Conservation (phyloP, 2,113 vertebrate genomes). For the Solenodon paradoxus region DNA sequence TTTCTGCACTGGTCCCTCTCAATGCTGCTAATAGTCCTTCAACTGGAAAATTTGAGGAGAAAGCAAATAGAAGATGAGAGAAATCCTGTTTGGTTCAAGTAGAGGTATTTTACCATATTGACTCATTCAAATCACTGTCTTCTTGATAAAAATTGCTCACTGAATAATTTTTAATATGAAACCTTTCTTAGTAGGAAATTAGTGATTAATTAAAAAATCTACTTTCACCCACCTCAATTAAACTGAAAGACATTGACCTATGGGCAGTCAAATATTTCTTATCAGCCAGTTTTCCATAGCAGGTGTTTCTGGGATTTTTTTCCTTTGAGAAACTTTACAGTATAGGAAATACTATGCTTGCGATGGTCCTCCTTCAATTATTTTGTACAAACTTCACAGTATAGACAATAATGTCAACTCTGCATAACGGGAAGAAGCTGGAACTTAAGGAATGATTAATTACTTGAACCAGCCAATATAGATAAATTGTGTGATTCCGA, state of each 20-base stretch:
- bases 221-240: neutral
- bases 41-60: neutral
- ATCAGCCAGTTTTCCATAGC: neutral
- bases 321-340: neutral
- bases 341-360: neutral
- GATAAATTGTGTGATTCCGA: neutral
- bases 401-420: neutral
- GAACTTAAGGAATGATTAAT: neutral
- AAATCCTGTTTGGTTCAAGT: neutral
- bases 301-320: neutral
- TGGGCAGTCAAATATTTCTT: neutral
- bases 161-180: conserved; percentile 12
- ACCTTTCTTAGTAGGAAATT: neutral
- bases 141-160: neutral
- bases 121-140: neutral
- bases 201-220: neutral
- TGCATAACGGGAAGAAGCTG: neutral
- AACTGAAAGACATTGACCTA: neutral
- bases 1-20: neutral
- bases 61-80: neutral
- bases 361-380: conserved; percentile 13
- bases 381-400: neutral
- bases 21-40: neutral
- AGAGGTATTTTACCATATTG: neutral
- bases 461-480: neutral